Base-by-base conservation (phyloP, 2,797 vertebrate genomes). In the Saxicola maurus region DNA sequence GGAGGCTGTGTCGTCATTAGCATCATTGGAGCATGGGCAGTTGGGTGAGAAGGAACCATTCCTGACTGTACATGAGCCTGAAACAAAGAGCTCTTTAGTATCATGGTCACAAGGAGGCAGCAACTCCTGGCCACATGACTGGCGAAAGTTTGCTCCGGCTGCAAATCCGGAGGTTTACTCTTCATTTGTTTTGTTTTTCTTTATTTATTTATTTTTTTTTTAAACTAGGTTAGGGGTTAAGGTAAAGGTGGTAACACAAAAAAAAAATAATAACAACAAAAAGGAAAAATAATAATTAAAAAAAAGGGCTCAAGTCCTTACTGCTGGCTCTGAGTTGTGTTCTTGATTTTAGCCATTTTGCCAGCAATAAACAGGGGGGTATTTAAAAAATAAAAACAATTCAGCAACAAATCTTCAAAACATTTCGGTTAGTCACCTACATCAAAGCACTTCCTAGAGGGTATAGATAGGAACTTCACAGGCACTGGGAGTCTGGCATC, bases 21-120 rank as follows among this genome's bases (percentile, higher is more conserved):
- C 99, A 99, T 99, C 98, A 99, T 98, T 37, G 98, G 97, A 71
- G 98, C 98, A 97, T 99, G 99, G 96, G 97, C 97, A 95, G 98
- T 97, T 76, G 98, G 96, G 98, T 99, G 99, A 94, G 98, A 98
- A 83, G 97, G 98, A 97, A 99, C 98, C 96, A 99, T 98, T 94
- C 99, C 98, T 94, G 99, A 99, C 98, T 99, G 99, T 98, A 99
- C 99, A 96, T 99, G 99, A 94, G 99, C 98, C 99, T 99, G 96
- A 90, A 97, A 97, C 96, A 97, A 96, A 97, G 96, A 97, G 96
- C 96, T 96, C 96, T 97, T 97, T 96, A 94, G 93, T 96, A 87
- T 86, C 62, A 92, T 87, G 94, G 91, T 92, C 91, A 92, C 92
- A 81, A 87, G 91, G 92, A 92, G 92, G 91, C 91, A 93, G 74